Evolutionary conservation across 2,113 vertebrate species (phyloP), one percentile per base, ranked within the genome.

Genomic region (Phyllostomus discolor): DNA sequence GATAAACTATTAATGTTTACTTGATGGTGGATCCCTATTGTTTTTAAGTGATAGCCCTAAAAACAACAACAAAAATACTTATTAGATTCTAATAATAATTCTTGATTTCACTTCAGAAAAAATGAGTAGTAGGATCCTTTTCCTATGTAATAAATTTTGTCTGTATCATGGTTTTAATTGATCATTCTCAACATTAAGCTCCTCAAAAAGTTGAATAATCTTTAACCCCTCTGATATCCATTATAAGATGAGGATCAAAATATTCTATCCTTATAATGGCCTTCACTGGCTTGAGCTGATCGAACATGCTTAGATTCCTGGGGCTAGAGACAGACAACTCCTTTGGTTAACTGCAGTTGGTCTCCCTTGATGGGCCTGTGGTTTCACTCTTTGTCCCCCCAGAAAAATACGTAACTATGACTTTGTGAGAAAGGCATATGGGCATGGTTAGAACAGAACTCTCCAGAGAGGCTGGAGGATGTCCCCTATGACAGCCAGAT

Each of bases 1-100:
- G 88, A 97, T 97, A 95, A 54, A 59, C 66, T 70, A 67, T 96
- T 97, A 97, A 86, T 98, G 97, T 97, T 98, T 98, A 97, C 97
- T 96, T 94, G 80, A 95, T 95, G 66, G 90, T 91, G 43, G 12
- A 84, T 97, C n/a, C 15, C 46, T 96, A 72, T 96, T 96, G 79
- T 90, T 96, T 96, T 98, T 96, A 96, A 96, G 35, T 85, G 46
- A 82, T 95, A 88, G 57, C 72, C 84, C 48, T 62, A 90, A 84
- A 14, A 94, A 73, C 31, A 85, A 78, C 41, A 33, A 88, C 22
- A 81, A 80, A 91, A 87, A 75, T 41, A 90, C 70, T 96, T 62
- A 69, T 95, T 67, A 93, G 83, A 92, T 89, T 54, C 48, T 69
- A 62, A 89, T 46, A 87, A 85, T 86, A 48, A 41, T 90, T 90